Percentiles rank a stretch among this genome's conserved stretches.
Conservation (phyloP, 2,888 invertebrate species). For the Drosophila hamatofila region DNA sequence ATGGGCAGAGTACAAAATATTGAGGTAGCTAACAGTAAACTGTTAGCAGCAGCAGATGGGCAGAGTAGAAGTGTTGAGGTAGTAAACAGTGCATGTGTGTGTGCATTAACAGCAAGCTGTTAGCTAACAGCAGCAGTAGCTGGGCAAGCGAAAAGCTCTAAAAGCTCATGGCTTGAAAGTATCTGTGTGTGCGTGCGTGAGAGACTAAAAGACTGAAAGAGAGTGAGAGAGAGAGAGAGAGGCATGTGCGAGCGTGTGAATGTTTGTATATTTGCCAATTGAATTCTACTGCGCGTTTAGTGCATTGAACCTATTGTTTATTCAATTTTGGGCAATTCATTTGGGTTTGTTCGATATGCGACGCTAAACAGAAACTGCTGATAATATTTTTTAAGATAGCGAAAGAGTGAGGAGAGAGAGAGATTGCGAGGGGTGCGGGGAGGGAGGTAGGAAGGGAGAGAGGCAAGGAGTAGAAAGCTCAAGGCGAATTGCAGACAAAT, state of each 20-base stretch:
- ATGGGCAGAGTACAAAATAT: constrained; percentile 25
- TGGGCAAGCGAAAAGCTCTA: constrained; percentile 35
- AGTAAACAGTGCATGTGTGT: too few species aligned
- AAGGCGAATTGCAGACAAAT: constrained; percentile 21
- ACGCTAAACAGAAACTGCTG: constrained; percentile 68
- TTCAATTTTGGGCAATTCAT: constrained; percentile 63
- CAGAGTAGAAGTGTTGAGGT: too few species aligned
- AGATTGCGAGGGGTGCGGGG: neutral
- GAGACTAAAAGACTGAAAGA: too few species aligned
- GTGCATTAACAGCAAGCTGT: too few species aligned
- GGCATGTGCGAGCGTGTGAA: neutral
- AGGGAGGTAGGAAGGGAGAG: neutral
- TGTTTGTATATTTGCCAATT: constrained; percentile 48
- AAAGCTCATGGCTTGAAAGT: constrained; percentile 22
- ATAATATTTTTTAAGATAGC: constrained; percentile 43
- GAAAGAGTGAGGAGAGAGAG: neutral
- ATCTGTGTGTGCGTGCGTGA: neutral
- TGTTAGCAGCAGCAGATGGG: neutral
- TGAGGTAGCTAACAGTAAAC: constrained; percentile 38
- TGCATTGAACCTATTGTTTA: constrained; percentile 78
- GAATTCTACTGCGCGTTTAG: constrained; percentile 74
- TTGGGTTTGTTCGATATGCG: constrained; percentile 61
- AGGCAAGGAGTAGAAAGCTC: neutral
- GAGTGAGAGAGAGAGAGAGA: neutral
- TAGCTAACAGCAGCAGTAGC: neutral